Percentiles rank a stretch among this genome's conserved stretches.
Evolutionary conservation across 1,140 invertebrate genomes (phyloP).

Genomic region (Calliphora vicina): DNA sequence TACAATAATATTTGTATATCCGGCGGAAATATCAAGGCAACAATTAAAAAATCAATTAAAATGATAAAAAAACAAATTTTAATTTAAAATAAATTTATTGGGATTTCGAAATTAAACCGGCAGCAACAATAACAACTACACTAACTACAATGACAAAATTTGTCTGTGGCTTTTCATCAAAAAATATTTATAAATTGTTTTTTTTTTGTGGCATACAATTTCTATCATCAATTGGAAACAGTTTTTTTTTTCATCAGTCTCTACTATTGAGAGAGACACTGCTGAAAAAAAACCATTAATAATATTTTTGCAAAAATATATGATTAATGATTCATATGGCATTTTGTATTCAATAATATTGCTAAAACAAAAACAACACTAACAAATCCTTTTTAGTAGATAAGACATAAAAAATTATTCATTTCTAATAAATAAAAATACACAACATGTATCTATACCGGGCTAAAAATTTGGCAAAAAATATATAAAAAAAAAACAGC

Average conservation of each 20-base stretch:
- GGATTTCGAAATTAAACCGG: background rate
- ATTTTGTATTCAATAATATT: slow-evolving; percentile 14
- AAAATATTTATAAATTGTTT: background rate
- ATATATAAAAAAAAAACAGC: background rate
- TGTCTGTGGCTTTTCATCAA: background rate
- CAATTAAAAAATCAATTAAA: slow-evolving; percentile 7
- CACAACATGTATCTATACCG: background rate
- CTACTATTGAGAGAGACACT: too few species aligned
- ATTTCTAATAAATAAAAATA: background rate
- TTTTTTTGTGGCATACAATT: background rate
- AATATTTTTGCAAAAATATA: slow-evolving; percentile 1
- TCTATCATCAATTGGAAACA: background rate
- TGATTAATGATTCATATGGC: slow-evolving; percentile 29
- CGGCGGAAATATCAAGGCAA: background rate
- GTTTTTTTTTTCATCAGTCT: background rate
- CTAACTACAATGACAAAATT: background rate
- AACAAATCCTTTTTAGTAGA: background rate
- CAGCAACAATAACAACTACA: background rate
- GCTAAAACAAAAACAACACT: background rate
- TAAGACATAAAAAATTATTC: background rate
- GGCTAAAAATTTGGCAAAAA: background rate
- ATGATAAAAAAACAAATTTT: background rate
- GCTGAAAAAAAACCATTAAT: slow-evolving; percentile 1
- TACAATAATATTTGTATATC: background rate
- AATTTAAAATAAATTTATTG: background rate